Conservation (phyloP, 2,888 invertebrate species). For the Ophonus ardosiacus region DNA sequence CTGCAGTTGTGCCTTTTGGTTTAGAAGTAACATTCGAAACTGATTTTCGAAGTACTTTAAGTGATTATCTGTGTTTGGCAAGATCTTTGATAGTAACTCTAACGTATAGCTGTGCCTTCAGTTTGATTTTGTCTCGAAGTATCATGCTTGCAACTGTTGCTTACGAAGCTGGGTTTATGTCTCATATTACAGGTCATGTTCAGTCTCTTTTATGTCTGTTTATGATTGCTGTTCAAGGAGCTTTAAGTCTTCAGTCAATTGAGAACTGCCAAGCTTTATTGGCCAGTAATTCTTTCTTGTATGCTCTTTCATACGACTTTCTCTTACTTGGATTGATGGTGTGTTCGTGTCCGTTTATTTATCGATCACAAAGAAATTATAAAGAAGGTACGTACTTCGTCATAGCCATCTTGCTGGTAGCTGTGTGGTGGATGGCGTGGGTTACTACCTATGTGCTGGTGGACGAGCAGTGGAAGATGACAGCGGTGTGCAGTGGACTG, state of each 20-base stretch:
- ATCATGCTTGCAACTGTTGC: conserved; percentile 83
- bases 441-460: conserved; percentile 78
- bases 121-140: conserved; percentile 81
- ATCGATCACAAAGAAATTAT: conserved; percentile 83
- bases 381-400: conserved; percentile 81
- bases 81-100: conserved; percentile 80
- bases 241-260: conserved; percentile 76
- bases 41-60: conserved; percentile 66
- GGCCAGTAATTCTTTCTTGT: conserved; percentile 75
- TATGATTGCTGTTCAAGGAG: conserved; percentile 80
- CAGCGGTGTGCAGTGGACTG: conserved; percentile 80
- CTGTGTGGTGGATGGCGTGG: conserved; percentile 81
- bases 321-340: conserved; percentile 79
- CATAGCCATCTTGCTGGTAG: conserved; percentile 78
- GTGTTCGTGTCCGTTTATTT: conserved; percentile 80
- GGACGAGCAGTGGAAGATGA: conserved; percentile 78
- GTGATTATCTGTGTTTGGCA: conserved; percentile 77
- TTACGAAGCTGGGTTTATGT: conserved; percentile 82
- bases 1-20: conserved; percentile 77
- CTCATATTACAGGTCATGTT: conserved; percentile 84
- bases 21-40: conserved; percentile 71
- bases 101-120: conserved; percentile 81
- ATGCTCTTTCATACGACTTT: conserved; percentile 80
- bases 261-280: conserved; percentile 77
- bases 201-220: conserved; percentile 82